These are phyloP conservation scores for Drosophila athabasca DNA, from an alignment of 1,140 invertebrate species.

Conservation along the genomic window DNA sequence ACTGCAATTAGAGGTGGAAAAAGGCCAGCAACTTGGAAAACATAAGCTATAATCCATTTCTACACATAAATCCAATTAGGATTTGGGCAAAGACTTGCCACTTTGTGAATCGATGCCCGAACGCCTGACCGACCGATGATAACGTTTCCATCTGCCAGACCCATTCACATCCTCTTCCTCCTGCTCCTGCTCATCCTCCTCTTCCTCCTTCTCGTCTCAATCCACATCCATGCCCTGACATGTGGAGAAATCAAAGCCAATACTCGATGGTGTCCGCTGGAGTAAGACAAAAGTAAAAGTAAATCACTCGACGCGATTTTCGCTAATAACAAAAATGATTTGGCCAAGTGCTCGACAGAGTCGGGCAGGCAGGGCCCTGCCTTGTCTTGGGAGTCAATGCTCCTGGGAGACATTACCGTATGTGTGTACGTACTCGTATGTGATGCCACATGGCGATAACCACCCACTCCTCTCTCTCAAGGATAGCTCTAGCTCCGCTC, in stretches of 20 bases:
- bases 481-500: background rate
- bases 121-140: slow-evolving; percentile 60
- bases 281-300: slow-evolving; percentile 77
- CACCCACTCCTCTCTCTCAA: background rate
- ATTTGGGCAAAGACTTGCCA: slow-evolving; percentile 66
- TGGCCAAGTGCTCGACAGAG: slow-evolving; percentile 49
- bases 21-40: slow-evolving; percentile 45
- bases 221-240: slow-evolving; percentile 2
- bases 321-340: slow-evolving; percentile 82
- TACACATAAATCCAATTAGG: slow-evolving; percentile 83
- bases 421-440: slow-evolving; percentile 27
- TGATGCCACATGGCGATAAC: slow-evolving; percentile 55
- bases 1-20: slow-evolving; percentile 61
- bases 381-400: slow-evolving; percentile 20
- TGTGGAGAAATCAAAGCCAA: slow-evolving; percentile 66
- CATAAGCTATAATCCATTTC: slow-evolving; percentile 77
- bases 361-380: background rate
- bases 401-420: slow-evolving; percentile 71
- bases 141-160: slow-evolving; percentile 21
- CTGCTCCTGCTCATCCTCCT: background rate
- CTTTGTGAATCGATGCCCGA: slow-evolving; percentile 32
- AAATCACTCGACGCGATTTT: slow-evolving; percentile 80
- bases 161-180: background rate
- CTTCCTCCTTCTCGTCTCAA: background rate
- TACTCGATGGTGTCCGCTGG: slow-evolving; percentile 10